Evolutionary conservation across 1,140 invertebrate genomes (phyloP), one percentile per base, ranked within the genome.

Genomic region (Anadara kagoshimensis): DNA sequence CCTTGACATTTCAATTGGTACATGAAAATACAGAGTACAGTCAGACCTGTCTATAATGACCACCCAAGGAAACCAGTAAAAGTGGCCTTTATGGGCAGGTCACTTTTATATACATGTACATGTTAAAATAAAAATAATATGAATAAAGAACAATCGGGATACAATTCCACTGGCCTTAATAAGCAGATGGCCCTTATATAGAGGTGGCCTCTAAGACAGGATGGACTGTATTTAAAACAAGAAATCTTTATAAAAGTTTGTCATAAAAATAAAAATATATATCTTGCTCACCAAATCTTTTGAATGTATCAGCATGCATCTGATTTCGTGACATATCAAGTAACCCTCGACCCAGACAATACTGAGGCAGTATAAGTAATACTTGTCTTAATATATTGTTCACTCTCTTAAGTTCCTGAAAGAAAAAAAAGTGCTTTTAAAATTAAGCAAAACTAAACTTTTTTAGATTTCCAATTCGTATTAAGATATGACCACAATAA

Each of bases 301-400:
- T 75, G 54, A 69, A 75, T 8, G 87, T 82, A 66, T 90, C 83
- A 44, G 82, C 78, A 24, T 83, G 83, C 26, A 91, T 76, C 71
- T 92, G 89, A 73, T 88, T 89, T 47, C 85, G 81, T 0, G 91
- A 91, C 83, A 93, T 88, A 73, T 93, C 92, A 63, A 93, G 91
- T 11, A 93, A 82, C 0, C 92, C 92, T 69, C 91, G 84, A 1
- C 92, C 93, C 8, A 95, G 88, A 75, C 92, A 92, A 87, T 94
- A 95, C 62, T 94, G 93, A 0, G 94, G 94, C 61, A 94, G 90
- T 14, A 94, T 83, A 45, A 94, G 85, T 78, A 95, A 92, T 43
- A 94, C 89, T 79, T 91, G 90, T 79, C 94, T 92, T 65, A 95
- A 85, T 16, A 90, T 87, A 12, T 91, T 81, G 11, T 93, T 93